Conservation (phyloP, 2,113 vertebrate genomes). For the Cyanoderma ruficeps region DNA sequence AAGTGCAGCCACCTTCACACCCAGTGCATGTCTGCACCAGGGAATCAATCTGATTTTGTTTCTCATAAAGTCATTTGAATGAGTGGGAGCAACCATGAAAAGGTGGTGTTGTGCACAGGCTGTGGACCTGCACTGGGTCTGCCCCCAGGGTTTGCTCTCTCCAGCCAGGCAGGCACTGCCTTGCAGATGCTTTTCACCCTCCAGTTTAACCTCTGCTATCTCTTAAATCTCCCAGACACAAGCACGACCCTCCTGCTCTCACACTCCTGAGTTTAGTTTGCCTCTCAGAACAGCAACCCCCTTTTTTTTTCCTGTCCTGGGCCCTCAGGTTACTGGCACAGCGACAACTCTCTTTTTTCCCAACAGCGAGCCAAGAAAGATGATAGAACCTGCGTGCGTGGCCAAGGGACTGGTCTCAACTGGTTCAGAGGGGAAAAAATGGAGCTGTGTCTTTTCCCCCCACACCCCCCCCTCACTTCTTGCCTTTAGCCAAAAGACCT, state of each 20-base stretch:
- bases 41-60: background rate
- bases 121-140: background rate
- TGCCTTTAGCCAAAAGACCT: conserved; percentile 85
- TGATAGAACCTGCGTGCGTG: conserved; percentile 78
- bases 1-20: background rate
- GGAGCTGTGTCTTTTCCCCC: conserved; percentile 73
- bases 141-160: background rate
- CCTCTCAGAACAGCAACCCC: conserved; percentile 34
- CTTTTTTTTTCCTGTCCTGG: conserved; percentile 32
- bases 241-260: background rate
- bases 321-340: conserved; percentile 82
- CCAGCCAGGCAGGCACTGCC: background rate
- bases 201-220: conserved; percentile 31
- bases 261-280: conserved; percentile 40
- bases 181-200: conserved; percentile 22
- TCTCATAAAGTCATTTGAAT: background rate
- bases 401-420: conserved; percentile 91
- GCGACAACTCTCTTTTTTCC: conserved; percentile 70
- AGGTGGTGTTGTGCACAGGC: background rate
- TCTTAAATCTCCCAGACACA: background rate
- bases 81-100: background rate
- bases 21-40: fast-evolving
- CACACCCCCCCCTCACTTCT: background rate
- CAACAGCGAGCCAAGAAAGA: conserved; percentile 78
- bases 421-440: conserved; percentile 80